These are phyloP conservation scores for Hylaeus anthracinus DNA, from an alignment of 1,140 invertebrate species.

Conservation along the genomic window DNA sequence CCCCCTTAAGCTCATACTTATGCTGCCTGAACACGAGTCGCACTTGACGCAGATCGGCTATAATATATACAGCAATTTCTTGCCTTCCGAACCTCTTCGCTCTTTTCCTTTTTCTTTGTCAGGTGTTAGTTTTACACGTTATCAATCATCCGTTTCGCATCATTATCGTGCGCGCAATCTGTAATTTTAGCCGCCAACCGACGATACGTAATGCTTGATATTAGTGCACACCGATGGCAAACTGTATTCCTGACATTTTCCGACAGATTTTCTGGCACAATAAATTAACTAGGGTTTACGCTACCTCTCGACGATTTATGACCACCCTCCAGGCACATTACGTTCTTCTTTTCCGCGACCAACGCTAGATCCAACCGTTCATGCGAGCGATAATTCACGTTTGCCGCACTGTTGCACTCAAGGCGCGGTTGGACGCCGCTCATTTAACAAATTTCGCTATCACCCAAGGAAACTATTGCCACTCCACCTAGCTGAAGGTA, in stretches of 20 bases:
- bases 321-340: not conserved
- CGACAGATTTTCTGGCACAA: not conserved
- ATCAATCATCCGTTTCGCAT: slow-evolving; percentile 18
- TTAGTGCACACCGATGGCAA: not conserved
- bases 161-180: slow-evolving; percentile 4
- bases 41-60: too few species aligned
- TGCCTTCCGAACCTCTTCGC: too few species aligned
- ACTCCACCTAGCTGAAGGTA: not conserved
- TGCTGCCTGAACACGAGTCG: too few species aligned
- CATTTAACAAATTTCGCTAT: slow-evolving; percentile 1
- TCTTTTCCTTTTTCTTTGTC: not conserved
- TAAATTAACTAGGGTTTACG: slow-evolving; percentile 1
- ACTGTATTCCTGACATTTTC: slow-evolving; percentile 9
- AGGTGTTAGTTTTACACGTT: not conserved
- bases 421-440: not conserved
- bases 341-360: not conserved
- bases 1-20: too few species aligned
- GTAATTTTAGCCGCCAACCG: not conserved
- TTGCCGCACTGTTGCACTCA: not conserved
- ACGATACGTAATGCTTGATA: slow-evolving; percentile 8
- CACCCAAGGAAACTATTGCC: not conserved
- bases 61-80: too few species aligned
- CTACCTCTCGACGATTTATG: not conserved
- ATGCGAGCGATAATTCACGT: not conserved
- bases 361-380: too few species aligned